Evolutionary conservation across 2,888 invertebrate species (phyloP).

Genomic region (Spilosoma lubricipeda): DNA sequence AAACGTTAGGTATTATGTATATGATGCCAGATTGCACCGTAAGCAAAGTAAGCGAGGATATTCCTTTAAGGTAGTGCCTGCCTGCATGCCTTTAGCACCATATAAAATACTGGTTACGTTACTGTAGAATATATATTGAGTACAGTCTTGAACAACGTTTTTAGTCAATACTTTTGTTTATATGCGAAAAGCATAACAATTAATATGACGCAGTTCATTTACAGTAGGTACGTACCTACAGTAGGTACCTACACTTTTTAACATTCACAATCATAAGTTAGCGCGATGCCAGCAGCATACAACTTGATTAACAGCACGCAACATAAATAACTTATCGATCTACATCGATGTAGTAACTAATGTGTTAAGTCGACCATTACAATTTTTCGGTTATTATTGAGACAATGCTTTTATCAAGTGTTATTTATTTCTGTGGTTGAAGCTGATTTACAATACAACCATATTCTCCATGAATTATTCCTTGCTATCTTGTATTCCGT

Average conservation of each 20-base stretch:
- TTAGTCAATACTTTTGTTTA: background rate
- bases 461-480: background rate
- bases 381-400: conserved; percentile 6
- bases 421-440: no score
- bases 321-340: no score
- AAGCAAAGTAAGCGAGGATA: no score
- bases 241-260: background rate
- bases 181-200: background rate
- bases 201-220: background rate
- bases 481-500: background rate
- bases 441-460: no score
- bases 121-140: background rate
- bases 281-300: background rate
- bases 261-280: background rate
- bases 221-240: background rate
- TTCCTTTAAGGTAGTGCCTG: no score
- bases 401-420: background rate
- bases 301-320: conserved; percentile 10
- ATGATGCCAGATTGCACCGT: background rate
- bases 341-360: no score
- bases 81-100: background rate
- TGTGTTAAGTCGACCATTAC: background rate
- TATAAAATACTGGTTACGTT: background rate
- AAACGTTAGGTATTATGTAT: background rate
- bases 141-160: background rate